Evolutionary conservation across 2,888 invertebrate species (phyloP).

Genomic region (Hartigia nigra): DNA sequence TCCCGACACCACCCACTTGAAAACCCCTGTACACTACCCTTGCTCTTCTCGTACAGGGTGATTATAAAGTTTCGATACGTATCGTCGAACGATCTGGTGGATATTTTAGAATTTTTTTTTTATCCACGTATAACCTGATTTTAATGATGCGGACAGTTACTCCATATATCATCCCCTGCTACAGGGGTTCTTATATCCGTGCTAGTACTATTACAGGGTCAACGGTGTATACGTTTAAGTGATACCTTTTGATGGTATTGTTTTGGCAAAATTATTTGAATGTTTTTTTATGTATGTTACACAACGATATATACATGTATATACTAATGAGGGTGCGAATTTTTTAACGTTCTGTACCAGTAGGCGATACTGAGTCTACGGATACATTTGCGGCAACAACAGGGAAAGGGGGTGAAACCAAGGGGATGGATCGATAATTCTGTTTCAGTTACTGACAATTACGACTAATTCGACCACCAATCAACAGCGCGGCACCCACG

Average conservation of each 20-base stretch:
- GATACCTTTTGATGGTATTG: not conserved
- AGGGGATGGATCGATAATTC: slow-evolving; percentile 50
- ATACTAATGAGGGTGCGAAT: not conserved
- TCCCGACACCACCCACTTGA: slow-evolving; percentile 36
- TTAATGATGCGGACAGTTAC: not conserved
- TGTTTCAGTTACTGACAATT: slow-evolving; percentile 55
- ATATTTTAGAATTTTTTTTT: not conserved
- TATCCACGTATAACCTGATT: not conserved
- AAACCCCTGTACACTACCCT: slow-evolving; percentile 20
- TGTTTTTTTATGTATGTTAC: not conserved
- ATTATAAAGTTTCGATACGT: slow-evolving; percentile 50
- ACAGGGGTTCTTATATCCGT: not conserved
- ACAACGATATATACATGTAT: not conserved
- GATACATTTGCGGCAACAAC: slow-evolving; percentile 22
- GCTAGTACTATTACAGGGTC: not conserved
- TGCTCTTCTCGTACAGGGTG: slow-evolving; percentile 41
- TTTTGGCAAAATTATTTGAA: not conserved
- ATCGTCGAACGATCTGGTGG: not conserved
- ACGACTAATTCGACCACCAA: slow-evolving; percentile 56
- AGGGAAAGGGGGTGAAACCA: slow-evolving; percentile 21
- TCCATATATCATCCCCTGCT: not conserved
- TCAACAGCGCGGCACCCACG: slow-evolving; percentile 43
- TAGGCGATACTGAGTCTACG: not conserved
- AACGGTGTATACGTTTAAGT: not conserved
- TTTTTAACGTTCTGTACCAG: not conserved